Evolutionary conservation across 53 echinoderm and acorn worm species (phyloP).

Genomic region (Zoroaster sp.): DNA sequence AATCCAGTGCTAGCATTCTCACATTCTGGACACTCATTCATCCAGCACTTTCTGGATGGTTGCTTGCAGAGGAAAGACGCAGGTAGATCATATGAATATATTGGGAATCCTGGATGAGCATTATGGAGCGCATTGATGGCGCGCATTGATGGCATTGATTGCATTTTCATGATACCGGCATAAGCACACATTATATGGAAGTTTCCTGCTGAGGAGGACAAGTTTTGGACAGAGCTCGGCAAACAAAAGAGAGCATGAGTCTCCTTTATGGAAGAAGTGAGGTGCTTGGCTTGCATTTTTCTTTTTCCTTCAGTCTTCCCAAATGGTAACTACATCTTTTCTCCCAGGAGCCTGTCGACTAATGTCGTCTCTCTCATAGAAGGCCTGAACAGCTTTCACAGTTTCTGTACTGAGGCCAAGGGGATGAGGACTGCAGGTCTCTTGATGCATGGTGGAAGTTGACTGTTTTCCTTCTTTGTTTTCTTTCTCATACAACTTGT

Average conservation of each 20-base stretch:
- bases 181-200: conserved; percentile 65
- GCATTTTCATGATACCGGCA: conserved; percentile 59
- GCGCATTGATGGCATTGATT: conserved; percentile 32
- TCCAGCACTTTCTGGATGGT: conserved; percentile 2
- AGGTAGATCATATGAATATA: conserved; percentile 27
- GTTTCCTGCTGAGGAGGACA: conserved; percentile 48
- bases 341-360: conserved; percentile 60
- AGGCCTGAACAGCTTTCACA: not conserved
- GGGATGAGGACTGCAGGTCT: no score
- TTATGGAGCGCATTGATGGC: conserved; percentile 54
- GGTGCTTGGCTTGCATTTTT: conserved; percentile 23
- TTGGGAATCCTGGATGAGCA: not conserved
- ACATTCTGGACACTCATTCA: conserved; percentile 37
- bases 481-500: conserved; percentile 13
- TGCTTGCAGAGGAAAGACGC: not conserved
- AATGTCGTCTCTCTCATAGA: conserved; percentile 62
- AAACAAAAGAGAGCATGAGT: conserved; percentile 46
- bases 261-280: conserved; percentile 53
- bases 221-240: conserved; percentile 54
- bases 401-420: no score
- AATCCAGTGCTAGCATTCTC: conserved; percentile 11
- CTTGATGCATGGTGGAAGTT: not conserved
- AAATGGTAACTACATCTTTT: conserved; percentile 45
- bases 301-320: conserved; percentile 19
- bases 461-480: not conserved